Base-by-base conservation (phyloP, 2,888 invertebrate genomes). In the Limnephilus marmoratus region DNA sequence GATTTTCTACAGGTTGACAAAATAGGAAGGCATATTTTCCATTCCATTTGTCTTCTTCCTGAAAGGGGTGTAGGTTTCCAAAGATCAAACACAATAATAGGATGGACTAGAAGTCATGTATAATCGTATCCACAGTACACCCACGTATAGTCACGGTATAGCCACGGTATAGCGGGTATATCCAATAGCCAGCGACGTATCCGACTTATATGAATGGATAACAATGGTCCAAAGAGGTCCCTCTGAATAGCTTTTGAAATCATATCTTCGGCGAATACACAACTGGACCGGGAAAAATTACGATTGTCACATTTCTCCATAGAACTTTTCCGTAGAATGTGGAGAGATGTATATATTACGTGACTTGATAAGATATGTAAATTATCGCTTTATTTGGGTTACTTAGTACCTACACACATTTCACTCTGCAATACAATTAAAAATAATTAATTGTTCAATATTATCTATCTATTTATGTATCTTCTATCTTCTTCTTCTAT, bases 231-330 rank as follows among this genome's bases (percentile, higher is more conserved):
- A 86, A 91, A 91, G 90, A 53, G 87, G 45, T 31, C 80, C 81
- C 88, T 81, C 83, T 90, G 92, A 92, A 91, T 90, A 45, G 90
- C 92, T 89, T 91, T 92, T 90, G 45, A 92, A 90, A 92, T 90
- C 89, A 90, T 90, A 91, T 91, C 91, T 93, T 87, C 68, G 90
- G 87, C 37, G 87, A 83, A 53, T 85, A 24, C 53, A 68, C 53
- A 68, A 68, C 88, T 37, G 90, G 83, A 83, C 90, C n/a, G 90
- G 31, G 49, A 49, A 49, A 90, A 49, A 83, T 49, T 49, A 49
- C 49, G 49, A 49, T 81, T 29, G n/a, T n/a, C 81, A 24, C 4
- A 24, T 37, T 37, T 89, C 41, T 29, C 3, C 7, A 15, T 4
- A 9, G 31, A 34, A 18, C 37, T 24, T 85, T 85, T 29, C 31